A percentile compares a stretch with the other conserved stretches of the same genome.
These are phyloP conservation scores for Salvelinus sp. DNA, from an alignment of 2,113 vertebrate species.

Conservation along the genomic window DNA sequence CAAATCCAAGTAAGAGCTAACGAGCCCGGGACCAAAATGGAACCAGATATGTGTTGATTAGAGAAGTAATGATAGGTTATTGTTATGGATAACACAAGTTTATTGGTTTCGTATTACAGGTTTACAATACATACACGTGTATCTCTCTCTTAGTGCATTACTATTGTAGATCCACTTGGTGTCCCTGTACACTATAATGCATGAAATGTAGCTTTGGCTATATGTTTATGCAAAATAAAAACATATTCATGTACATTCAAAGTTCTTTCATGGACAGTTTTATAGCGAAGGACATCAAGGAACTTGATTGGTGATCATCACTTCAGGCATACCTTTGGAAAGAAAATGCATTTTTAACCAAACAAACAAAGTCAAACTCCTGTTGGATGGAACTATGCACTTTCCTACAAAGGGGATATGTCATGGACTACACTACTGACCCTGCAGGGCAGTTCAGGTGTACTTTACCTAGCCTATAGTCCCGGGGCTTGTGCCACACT, in stretches of 20 bases:
- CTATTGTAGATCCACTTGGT: background rate
- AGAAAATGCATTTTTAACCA: background rate
- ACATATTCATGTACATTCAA: background rate
- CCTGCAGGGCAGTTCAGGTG: too few relatives aligned
- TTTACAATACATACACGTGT: background rate
- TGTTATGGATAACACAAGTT: too few relatives aligned
- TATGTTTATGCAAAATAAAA: background rate
- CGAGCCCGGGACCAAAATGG: too few relatives aligned
- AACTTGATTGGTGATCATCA: background rate
- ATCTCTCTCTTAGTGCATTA: background rate
- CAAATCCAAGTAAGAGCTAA: too few relatives aligned
- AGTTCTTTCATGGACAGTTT: background rate
- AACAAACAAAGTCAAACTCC: too few relatives aligned
- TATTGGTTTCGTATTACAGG: background rate
- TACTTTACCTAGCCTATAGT: too few relatives aligned
- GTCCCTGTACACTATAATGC: background rate
- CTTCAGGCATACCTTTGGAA: conserved; percentile 7
- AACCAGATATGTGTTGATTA: too few relatives aligned
- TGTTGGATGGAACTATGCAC: too few relatives aligned
- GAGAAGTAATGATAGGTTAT: too few relatives aligned
- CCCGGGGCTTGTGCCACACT: too few relatives aligned
- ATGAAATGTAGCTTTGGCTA: background rate
- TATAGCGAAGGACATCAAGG: background rate
- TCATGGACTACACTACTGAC: too few relatives aligned
- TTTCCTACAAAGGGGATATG: too few relatives aligned